phyloP scores from a whole-genome alignment of 1,140 invertebrate genomes.

The Dendroctonus ponderosae region DNA sequence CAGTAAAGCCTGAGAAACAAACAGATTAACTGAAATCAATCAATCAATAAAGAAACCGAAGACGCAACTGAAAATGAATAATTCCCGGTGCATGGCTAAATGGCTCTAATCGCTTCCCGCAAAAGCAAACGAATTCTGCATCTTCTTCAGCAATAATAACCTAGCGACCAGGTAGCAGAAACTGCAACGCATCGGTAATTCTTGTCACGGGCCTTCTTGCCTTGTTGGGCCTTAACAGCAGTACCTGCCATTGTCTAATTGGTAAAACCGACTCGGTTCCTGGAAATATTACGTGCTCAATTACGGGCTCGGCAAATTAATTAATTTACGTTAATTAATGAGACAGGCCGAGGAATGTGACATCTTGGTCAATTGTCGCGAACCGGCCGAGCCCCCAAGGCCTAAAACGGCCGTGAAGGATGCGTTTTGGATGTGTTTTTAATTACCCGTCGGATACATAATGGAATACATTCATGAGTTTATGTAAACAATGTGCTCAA shows the following conservation, averaged over 20 bases:
- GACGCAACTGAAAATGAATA: constrained; percentile 1
- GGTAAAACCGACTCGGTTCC: constrained; percentile 35
- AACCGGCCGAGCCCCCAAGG: constrained; percentile 1
- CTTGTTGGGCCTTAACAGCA: constrained; percentile 22
- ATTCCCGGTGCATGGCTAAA: constrained; percentile 1
- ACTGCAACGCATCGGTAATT: constrained; percentile 10
- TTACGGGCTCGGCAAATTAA: constrained; percentile 36
- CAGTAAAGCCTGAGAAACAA: not conserved
- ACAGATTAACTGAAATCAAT: constrained; percentile 1
- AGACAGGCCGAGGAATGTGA: constrained; percentile 26
- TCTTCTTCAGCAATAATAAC: constrained; percentile 1
- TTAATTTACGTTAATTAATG: constrained; percentile 39
- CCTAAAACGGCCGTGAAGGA: constrained; percentile 6
- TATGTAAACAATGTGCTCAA: too few species aligned
- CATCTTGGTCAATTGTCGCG: constrained; percentile 15
- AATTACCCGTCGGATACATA: constrained; percentile 1
- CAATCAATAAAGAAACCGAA: not conserved
- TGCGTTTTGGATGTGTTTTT: constrained; percentile 9
- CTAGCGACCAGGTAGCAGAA: not conserved
- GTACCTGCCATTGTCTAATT: constrained; percentile 36
- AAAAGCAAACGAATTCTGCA: not conserved
- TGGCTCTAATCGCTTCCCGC: constrained; percentile 6
- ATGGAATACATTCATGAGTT: too few species aligned
- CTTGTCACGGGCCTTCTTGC: constrained; percentile 22
- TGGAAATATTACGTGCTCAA: constrained; percentile 38